Conservation (phyloP, 2,888 invertebrate genomes). For the Trachelus troglodyta region DNA sequence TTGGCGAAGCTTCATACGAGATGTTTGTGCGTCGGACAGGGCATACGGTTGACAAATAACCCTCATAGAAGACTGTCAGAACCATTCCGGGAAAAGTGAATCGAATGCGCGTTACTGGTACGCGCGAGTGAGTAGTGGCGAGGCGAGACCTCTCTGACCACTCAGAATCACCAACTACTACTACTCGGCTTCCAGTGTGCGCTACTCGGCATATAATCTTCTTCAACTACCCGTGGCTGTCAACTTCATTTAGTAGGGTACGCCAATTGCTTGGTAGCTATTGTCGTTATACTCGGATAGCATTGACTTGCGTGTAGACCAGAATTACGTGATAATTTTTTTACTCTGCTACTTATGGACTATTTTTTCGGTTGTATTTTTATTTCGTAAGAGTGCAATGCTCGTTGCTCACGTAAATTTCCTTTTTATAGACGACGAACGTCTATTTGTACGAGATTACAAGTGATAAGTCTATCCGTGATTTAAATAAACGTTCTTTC, state of each 20-base stretch:
- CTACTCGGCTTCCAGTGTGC: neutral
- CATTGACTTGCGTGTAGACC: neutral
- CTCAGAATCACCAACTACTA: neutral
- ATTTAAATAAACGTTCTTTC: neutral
- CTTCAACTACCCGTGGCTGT: constrained; percentile 1
- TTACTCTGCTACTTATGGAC: neutral
- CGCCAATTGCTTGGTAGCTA: neutral
- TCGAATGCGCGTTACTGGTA: neutral
- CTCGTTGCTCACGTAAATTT: neutral
- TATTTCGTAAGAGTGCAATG: neutral
- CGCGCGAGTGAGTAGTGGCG: neutral
- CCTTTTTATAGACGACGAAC: neutral
- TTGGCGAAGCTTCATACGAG: neutral
- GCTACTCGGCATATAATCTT: neutral
- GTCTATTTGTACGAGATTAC: neutral
- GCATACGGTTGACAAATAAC: neutral
- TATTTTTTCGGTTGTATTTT: neutral
- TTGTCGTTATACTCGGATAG: neutral
- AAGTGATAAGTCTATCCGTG: neutral
- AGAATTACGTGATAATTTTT: neutral
- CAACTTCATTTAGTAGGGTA: neutral
- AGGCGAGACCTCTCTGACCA: neutral
- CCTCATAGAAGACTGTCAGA: neutral
- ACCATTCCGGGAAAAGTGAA: neutral
- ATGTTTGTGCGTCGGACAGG: neutral